Evolutionary conservation across 2,797 vertebrate genomes (phyloP).

Genomic region (Sorex maritimensis): DNA sequence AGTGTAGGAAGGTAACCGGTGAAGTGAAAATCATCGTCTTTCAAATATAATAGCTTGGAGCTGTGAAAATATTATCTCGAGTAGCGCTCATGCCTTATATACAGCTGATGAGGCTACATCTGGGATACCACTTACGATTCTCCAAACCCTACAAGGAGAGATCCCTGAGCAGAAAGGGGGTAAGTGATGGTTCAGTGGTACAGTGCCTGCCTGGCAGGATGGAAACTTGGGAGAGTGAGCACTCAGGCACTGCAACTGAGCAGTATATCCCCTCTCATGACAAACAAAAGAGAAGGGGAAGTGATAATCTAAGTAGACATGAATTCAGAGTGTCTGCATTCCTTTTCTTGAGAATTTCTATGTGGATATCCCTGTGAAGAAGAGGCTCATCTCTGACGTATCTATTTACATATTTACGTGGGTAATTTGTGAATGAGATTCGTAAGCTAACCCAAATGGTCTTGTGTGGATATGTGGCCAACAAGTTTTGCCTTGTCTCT

Average conservation of each 20-base stretch:
- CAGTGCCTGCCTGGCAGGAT: no score
- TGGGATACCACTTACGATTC: no score
- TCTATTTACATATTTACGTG: background rate
- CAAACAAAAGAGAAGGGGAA: background rate
- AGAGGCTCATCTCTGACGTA: background rate
- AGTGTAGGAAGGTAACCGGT: background rate
- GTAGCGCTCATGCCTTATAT: no score
- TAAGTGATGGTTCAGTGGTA: no score
- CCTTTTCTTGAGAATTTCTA: background rate
- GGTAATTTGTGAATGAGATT: background rate
- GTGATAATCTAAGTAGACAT: background rate
- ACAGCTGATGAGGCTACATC: no score
- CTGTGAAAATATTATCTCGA: no score
- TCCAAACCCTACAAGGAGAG: no score
- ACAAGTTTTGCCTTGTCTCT: background rate
- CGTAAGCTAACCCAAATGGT: background rate
- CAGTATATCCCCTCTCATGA: no score
- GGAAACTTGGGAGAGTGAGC: no score
- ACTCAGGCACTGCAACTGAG: no score
- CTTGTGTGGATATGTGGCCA: background rate
- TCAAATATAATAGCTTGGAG: background rate
- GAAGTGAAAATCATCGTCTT: background rate
- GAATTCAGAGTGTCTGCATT: background rate
- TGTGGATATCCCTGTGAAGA: background rate
- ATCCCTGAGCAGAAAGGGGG: no score